phyloP scores from a whole-genome alignment of 2,113 vertebrate species.

The Oryctolagus cuniculus region DNA sequence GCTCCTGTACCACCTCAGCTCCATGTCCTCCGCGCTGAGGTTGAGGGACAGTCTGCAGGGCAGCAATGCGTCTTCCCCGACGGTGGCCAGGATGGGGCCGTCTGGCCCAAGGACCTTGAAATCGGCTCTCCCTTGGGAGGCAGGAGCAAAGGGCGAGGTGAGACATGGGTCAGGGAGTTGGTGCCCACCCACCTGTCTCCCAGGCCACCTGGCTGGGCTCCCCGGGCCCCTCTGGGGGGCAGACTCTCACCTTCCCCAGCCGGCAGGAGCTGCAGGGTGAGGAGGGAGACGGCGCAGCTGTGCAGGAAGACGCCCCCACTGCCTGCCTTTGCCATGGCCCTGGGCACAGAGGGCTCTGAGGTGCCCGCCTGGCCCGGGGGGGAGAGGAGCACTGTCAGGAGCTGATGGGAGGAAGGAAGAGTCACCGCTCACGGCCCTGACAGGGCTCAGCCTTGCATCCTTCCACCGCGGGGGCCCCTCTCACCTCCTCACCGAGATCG shows the following conservation, averaged over 20 bases:
- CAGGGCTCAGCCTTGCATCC: too few relatives aligned
- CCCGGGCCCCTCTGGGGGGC: too few relatives aligned
- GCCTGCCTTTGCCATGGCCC: background rate
- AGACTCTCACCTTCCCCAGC: background rate
- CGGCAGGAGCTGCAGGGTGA: slow-evolving; percentile 4
- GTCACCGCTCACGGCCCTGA: too few relatives aligned
- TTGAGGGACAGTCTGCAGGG: slow-evolving; percentile 25
- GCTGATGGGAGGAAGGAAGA: background rate
- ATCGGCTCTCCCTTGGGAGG: background rate
- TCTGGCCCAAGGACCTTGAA: slow-evolving; percentile 35
- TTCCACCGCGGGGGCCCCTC: too few relatives aligned
- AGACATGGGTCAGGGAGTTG: background rate
- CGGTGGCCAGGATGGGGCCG: background rate
- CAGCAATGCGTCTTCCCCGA: slow-evolving; percentile 43
- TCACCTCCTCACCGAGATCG: too few relatives aligned
- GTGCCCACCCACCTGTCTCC: background rate
- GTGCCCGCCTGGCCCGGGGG: too few relatives aligned
- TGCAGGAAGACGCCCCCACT: background rate
- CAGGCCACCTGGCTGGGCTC: background rate
- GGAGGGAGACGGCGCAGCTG: background rate
- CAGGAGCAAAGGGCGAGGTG: background rate
- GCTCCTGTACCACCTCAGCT: slow-evolving; percentile 68
- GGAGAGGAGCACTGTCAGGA: background rate
- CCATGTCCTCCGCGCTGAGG: slow-evolving; percentile 52
- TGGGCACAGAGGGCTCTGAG: background rate